These are phyloP conservation scores for Drosophila niveifrons DNA, from an alignment of 2,888 invertebrate species.

Conservation along the genomic window DNA sequence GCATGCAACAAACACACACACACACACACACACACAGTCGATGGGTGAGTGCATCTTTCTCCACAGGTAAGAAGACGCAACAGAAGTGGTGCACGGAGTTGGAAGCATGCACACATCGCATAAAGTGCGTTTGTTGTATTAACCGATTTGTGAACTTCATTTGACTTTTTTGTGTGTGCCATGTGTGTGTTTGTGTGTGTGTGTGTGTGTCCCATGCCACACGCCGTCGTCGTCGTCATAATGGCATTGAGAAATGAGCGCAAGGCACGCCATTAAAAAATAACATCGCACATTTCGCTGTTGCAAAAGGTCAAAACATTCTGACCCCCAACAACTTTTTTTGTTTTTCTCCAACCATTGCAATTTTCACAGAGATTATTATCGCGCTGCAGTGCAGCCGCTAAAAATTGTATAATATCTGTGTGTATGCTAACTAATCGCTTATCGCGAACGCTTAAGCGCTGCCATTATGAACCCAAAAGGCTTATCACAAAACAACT, in stretches of 20 bases:
- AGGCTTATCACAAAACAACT: not conserved
- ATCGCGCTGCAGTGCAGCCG: not conserved
- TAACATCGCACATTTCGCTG: not conserved
- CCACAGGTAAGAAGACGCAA: slow-evolving; percentile 3
- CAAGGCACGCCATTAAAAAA: slow-evolving; percentile 34
- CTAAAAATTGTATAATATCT: not conserved
- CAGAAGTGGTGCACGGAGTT: slow-evolving; percentile 24
- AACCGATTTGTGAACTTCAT: slow-evolving; percentile 58
- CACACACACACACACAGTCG: not conserved
- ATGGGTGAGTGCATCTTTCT: slow-evolving; percentile 24
- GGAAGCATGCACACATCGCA: slow-evolving; percentile 26
- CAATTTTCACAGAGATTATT: not conserved
- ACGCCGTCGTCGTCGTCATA: not conserved
- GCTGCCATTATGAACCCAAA: not conserved
- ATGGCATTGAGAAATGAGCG: slow-evolving; percentile 30
- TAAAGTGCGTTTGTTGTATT: slow-evolving; percentile 58
- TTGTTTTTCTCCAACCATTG: not conserved
- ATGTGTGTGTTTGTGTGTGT: not conserved
- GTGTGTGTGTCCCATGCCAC: not conserved
- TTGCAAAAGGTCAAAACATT: slow-evolving; percentile 9
- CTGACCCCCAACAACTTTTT: not conserved
- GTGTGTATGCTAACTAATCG: not conserved
- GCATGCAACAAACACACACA: slow-evolving; percentile 28
- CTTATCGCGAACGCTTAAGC: not conserved
- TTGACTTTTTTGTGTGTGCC: slow-evolving; percentile 40